Base-by-base conservation (phyloP, 2,797 vertebrate species). In the Buphagus erythrorhynchus region DNA sequence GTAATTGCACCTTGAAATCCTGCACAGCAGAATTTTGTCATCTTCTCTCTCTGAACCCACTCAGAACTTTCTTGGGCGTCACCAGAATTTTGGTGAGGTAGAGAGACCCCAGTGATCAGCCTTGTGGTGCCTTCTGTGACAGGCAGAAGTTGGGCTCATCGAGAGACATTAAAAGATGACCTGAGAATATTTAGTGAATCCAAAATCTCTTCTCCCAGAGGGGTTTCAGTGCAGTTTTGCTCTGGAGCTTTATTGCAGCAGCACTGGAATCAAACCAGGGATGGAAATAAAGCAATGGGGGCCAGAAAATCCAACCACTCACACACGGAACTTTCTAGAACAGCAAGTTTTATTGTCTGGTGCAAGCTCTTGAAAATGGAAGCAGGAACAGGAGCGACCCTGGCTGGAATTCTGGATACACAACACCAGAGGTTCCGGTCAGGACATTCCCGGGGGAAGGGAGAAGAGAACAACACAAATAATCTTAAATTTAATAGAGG, bases 311-410 rank as follows among this genome's bases (percentile, higher is more conserved):
- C 33, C 77, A 95, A 86, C 18, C 57, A 91, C 28, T 59, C 52
- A 35, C 57, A 93, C 85, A 69, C 3, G 0, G 73, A 88, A 48
- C 6, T 76, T 9, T 88, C 19, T 20, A 45, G 78, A 76, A 85
- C 8, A n/a, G 55, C 52, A 26, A 38, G 19, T 88, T 96, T 96
- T 96, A 96, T 96, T 96, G 48, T 51, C 45, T 94, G 62, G 21
- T 58, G 35, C 29, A 82, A 77, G 57, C 43, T 67, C 28, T 26
- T 59, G 68, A 61, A 82, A 22, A 38, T 0, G 1, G 59, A 69
- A 67, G 22, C 38, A 66, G 67, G 25, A 54, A 73, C 19, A 79
- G 73, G 46, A 66, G 49, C 24, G 38, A 4, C 24, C 33, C 49
- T 25, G 67, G 38, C 4, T 85, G 38, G 49, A 68, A 31, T 35